Evolutionary conservation across 2,888 invertebrate species (phyloP), one percentile per base, ranked within the genome.

Genomic region (Nineta flava): DNA sequence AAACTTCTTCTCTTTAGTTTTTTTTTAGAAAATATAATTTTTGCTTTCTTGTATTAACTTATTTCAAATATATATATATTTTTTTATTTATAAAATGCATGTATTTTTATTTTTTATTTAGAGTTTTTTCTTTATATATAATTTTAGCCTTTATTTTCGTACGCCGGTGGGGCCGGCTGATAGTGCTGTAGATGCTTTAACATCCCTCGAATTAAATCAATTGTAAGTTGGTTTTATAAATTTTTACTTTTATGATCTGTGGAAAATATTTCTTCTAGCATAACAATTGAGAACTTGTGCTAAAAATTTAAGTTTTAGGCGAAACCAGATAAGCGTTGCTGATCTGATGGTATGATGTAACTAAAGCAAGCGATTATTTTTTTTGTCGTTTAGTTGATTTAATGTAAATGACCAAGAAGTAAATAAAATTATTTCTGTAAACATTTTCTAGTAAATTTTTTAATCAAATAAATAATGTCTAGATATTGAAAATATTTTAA

Each of bases 121-220:
- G 4, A 5, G 3, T 26, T 38, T 15, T 38, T 38, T 38, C n/a
- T 38, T 38, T 9, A 9, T 9, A 4, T 38, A 38, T 38, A 38
- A 38, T 38, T 38, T 38, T 38, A 38, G 38, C 38, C n/a, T 38
- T 38, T 38, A 13, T 38, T 38, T 38, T n/a, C 38, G 26, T 26
- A 26, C 38, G 38, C 38, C 38, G 38, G 38, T 38, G 38, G 15
- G n/a, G n/a, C 38, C 38, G 38, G 6, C 6, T 38, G 38, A 13
- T 38, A 38, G n/a, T 15, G 38, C 38, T 38, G 38, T 38, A 38
- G 38, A 38, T 38, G 38, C 38, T 38, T 38, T 38, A 38, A 38
- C 38, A 38, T 38, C 38, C 38, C 38, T 38, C 38, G 38, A 38
- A 38, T 43, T 19, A 17, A 43, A 43, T 43, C n/a, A 43, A 43